Conservation (phyloP, 2,113 vertebrate species). For the Fulica atra region DNA sequence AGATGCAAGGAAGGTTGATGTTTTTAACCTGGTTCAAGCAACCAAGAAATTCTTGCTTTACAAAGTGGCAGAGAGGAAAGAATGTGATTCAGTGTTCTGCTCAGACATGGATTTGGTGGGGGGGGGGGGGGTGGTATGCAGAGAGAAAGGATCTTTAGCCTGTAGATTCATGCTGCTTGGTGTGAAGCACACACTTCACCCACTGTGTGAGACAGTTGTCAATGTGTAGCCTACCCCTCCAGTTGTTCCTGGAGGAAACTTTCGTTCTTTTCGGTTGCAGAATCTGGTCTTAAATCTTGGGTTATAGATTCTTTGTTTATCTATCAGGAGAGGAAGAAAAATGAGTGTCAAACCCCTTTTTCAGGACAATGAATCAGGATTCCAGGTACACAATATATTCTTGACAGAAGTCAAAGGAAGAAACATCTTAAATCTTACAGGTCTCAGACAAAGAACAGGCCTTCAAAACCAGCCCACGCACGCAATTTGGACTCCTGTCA, state of each 20-base stretch:
- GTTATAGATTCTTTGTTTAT: slow-evolving; percentile 5
- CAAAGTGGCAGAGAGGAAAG: not conserved
- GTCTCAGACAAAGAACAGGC: not conserved
- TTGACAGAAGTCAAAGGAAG: not conserved
- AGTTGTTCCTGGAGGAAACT: not conserved
- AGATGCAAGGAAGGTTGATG: not conserved
- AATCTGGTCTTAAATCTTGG: not conserved
- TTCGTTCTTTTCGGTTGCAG: not conserved
- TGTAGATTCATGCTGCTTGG: not conserved
- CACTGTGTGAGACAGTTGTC: not conserved
- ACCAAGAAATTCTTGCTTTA: not conserved
- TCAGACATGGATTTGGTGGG: not conserved
- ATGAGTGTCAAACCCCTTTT: not conserved
- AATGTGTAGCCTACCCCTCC: not conserved
- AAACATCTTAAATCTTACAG: not conserved
- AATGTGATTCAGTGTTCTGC: not conserved
- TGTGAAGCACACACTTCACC: not conserved
- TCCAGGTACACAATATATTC: not conserved
- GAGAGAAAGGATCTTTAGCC: not conserved
- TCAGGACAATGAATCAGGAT: not conserved
- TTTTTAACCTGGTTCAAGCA: not conserved
- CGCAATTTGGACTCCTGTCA: not conserved
- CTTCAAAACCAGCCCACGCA: not conserved
- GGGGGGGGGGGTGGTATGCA: accelerated
- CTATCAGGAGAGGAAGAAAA: not conserved